Base-by-base conservation (phyloP, 2,797 vertebrate genomes). In the Telmatherina bonti region DNA sequence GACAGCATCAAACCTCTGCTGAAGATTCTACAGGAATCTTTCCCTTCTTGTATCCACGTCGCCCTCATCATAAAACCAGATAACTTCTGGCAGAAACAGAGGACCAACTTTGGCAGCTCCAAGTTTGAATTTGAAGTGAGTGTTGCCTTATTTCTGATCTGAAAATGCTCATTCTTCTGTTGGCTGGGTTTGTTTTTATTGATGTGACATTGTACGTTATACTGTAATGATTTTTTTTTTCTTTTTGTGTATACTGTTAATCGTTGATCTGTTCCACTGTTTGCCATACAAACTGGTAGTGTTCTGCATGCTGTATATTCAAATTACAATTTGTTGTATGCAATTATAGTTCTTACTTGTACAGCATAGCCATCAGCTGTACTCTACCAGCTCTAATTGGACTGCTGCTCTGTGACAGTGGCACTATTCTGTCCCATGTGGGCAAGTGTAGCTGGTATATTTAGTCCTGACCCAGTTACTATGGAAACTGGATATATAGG, bases 11-110 rank as follows among this genome's bases (percentile, higher is more conserved):
- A 98, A 85, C 98, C 98, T 1, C 95, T 99, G 81, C 93, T 99
- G 93, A 99, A 99, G 95, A 98, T 98, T 91, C 93, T 99, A 77
- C 98, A 99, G 89, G 98, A 99, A 90, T 99, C 97, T 0, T 99
- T 99, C 78, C 97, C 98, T 0, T 96, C 96, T 90, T 99, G 97
- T 93, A 99, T 99, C 92, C 97, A 99, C 87, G 93, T 99, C 79
- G 97, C 98, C 38, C 97, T 99, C 91, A 99, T 99, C 91, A 99
- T 99, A 93, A 99, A 99, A 90, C 98, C 98, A 7, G 98, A 99
- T 93, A 99, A 99, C 94, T 99, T 98, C 94, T 99, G 98, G 98
- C 98, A 99, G 93, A 99, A 99, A 87, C 98, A 99, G 92, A 97
- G 97, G 91, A 99, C 97, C 74, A 99, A 99, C 91, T 99, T 99